Evolutionary conservation across 1,140 invertebrate species (phyloP), one percentile per base, ranked within the genome.

Genomic region (Chelonus insularis): DNA sequence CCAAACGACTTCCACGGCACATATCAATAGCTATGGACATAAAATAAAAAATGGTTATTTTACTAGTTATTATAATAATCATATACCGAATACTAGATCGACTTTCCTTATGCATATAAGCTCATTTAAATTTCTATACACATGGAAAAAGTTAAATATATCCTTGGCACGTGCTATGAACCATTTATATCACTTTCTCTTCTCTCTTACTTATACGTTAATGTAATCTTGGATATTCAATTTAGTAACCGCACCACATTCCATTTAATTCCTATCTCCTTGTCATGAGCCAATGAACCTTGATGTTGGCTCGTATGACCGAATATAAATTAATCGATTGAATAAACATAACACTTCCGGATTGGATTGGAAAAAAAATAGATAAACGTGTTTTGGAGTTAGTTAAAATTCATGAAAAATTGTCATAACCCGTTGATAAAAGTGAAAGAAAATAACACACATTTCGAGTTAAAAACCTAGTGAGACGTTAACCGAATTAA

Each of bases 1-100:
- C 36, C 68, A 52, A 6, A 48, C 68, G n/a, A 60, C 47, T 43
- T 60, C 68, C 23, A 60, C 55, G 34, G 61, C 29, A 62, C 70
- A 71, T 23, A 65, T 63, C 64, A 77, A 60, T n/a, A 77, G 43
- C 75, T 76, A 66, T 68, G 65, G 59, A 60, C 45, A 56, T 48
- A 25, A 60, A 25, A 60, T 47, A 62, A 59, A 21, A 60, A 57
- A 29, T 39, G 56, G 43, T 55, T 54, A 51, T 51, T 45, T 55
- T 47, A 21, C 21, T 11, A 43, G 57, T 43, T 47, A 37, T 60
- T 57, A 57, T 60, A 52, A 37, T 36, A 47, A 45, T 52, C 41
- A 47, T 45, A 43, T 29, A 51, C 37, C 55, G 39, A 39, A 43
- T 29, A 51, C 37, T 50, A 60, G 43, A 43, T 52, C 56, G 62